phyloP scores from a whole-genome alignment of 2,888 invertebrate genomes.

The Branchipolynoe longqiensis region DNA sequence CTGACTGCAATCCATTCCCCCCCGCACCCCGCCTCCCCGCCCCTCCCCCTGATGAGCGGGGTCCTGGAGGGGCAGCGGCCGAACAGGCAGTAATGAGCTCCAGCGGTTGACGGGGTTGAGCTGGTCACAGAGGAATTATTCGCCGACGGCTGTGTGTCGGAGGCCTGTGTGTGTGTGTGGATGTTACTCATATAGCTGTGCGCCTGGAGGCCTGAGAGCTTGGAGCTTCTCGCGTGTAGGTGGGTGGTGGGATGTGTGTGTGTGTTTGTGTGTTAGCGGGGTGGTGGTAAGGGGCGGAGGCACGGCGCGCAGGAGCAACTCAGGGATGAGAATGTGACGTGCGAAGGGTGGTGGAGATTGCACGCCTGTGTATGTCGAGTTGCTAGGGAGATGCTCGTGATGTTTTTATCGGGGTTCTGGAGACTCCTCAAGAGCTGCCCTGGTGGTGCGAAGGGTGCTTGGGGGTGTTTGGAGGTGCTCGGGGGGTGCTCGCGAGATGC shows the following conservation, averaged over 20 bases:
- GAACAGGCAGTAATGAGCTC: neutral
- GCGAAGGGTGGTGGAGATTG: neutral
- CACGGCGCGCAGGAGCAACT: neutral
- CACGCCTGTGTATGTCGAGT: neutral
- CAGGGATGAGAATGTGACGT: neutral
- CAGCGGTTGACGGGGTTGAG: neutral
- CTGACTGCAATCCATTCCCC: no score
- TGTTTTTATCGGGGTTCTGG: no score
- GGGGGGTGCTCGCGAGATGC: constrained; percentile 5
- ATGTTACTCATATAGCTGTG: no score
- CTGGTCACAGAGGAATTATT: constrained; percentile 3
- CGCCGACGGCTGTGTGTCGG: no score
- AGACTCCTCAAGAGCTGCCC: constrained; percentile 4
- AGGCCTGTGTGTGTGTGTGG: no score
- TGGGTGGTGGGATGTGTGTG: no score
- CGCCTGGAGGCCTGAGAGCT: no score
- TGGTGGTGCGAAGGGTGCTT: neutral
- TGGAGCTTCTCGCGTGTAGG: no score
- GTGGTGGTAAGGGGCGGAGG: neutral
- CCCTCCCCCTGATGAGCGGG: constrained; percentile 20
- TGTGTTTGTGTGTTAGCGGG: no score
- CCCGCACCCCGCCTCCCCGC: no score
- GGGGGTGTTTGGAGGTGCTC: neutral
- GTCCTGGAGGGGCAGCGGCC: neutral
- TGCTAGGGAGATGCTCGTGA: no score